Evolutionary conservation across 2,113 vertebrate genomes (phyloP).

Genomic region (Polypterus senegalus): DNA sequence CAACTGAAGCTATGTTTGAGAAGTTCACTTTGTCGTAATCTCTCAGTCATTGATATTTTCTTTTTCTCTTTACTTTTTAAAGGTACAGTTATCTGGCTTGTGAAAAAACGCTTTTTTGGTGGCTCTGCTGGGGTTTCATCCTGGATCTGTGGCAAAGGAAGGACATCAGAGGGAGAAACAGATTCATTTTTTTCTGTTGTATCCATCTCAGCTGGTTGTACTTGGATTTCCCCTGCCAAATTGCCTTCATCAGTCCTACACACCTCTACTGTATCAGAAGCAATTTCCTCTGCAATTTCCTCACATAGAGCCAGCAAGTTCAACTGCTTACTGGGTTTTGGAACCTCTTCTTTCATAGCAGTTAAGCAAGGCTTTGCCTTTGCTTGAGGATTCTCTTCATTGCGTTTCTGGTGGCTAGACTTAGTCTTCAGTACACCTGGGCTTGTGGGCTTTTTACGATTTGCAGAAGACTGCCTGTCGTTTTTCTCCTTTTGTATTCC

Average conservation of each 20-base stretch:
- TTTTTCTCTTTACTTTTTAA: conserved; percentile 75
- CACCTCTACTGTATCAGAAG: conserved; percentile 82
- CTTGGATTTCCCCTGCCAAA: conserved; percentile 22
- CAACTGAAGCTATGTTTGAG: conserved; percentile 72
- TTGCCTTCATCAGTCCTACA: conserved; percentile 58
- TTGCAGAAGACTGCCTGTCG: conserved; percentile 14
- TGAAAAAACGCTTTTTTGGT: conserved; percentile 80
- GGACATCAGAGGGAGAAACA: conserved; percentile 24
- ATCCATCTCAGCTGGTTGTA: conserved; percentile 8
- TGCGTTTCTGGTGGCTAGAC: conserved; percentile 44
- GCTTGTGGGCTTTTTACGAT: conserved; percentile 8
- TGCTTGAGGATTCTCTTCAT: conserved; percentile 58
- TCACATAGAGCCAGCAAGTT: conserved; percentile 91
- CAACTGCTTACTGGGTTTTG: conserved; percentile 58
- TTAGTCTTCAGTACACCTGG: conserved; percentile 16
- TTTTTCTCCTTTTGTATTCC: neutral
- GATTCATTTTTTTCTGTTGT: conserved; percentile 10
- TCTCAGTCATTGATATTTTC: conserved; percentile 53
- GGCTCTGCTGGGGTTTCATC: conserved; percentile 34
- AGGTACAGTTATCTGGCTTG: conserved; percentile 72
- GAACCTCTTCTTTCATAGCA: conserved; percentile 48
- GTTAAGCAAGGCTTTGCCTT: conserved; percentile 57
- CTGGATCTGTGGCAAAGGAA: conserved; percentile 17
- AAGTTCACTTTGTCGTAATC: conserved; percentile 52
- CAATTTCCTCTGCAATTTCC: conserved; percentile 94